Evolutionary conservation across 2,888 invertebrate species (phyloP).

Genomic region (Sclerodermus sp.): DNA sequence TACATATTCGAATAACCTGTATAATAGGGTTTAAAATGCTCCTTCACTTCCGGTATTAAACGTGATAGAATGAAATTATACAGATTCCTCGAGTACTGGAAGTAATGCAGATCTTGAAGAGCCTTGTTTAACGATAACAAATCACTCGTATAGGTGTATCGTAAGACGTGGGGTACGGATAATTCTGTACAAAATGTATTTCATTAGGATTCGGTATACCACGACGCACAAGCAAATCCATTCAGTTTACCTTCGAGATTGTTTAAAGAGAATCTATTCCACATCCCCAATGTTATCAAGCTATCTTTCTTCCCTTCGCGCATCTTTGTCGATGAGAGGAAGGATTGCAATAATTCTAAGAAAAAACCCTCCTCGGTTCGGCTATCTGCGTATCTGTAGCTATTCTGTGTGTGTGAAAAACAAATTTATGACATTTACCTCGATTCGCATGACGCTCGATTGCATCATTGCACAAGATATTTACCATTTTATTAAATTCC

Average conservation of each 20-base stretch:
- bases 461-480: too few species aligned
- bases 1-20: conserved; percentile 36
- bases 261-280: conserved; percentile 36
- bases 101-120: conserved; percentile 41
- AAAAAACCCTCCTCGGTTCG: not conserved
- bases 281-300: conserved; percentile 29
- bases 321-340: too few species aligned
- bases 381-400: not conserved
- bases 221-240: not conserved
- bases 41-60: conserved; percentile 33
- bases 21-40: conserved; percentile 22
- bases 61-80: conserved; percentile 30
- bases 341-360: not conserved
- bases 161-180: conserved; percentile 28
- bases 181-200: conserved; percentile 31
- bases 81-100: conserved; percentile 35
- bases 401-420: not conserved
- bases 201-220: too few species aligned
- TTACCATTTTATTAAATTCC: conserved; percentile 28
- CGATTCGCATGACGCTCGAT: too few species aligned
- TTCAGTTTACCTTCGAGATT: conserved; percentile 36
- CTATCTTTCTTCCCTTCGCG: too few species aligned
- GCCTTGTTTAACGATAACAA: conserved; percentile 34
- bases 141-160: conserved; percentile 37
- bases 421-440: too few species aligned